Percentiles rank a stretch among this genome's conserved stretches.
Conservation (phyloP, 2,888 invertebrate genomes). For the Acleris holmiana region DNA sequence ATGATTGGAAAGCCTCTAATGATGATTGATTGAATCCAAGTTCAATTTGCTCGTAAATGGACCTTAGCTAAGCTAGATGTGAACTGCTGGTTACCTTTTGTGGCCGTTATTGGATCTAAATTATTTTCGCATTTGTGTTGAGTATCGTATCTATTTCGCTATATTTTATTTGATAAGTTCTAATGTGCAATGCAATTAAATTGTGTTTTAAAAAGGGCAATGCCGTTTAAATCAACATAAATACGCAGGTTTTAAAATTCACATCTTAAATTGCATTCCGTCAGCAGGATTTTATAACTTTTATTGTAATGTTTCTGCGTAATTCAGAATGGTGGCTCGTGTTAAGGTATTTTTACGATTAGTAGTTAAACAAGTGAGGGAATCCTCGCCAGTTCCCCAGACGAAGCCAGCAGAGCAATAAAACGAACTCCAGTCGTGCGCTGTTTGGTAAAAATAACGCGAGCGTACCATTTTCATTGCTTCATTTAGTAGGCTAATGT, state of each 20-base stretch:
- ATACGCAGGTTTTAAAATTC: too few species aligned
- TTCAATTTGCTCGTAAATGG: conserved; percentile 19
- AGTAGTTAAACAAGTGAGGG: conserved; percentile 8
- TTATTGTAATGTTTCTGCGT: neutral
- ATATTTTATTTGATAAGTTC: too few species aligned
- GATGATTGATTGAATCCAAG: conserved; percentile 10
- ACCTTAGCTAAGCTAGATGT: neutral
- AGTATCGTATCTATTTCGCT: too few species aligned
- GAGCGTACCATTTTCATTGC: conserved; percentile 25
- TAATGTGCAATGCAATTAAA: too few species aligned
- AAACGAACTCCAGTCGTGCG: conserved; percentile 19
- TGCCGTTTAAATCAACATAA: too few species aligned
- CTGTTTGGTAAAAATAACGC: conserved; percentile 36
- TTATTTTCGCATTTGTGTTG: too few species aligned
- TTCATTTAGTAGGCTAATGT: conserved; percentile 31
- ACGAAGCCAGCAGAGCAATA: conserved; percentile 22
- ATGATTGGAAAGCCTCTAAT: neutral
- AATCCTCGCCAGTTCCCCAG: conserved; percentile 20
- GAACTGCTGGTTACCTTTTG: too few species aligned
- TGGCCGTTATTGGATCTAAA: too few species aligned
- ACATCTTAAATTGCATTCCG: too few species aligned
- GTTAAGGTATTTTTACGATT: conserved; percentile 10
- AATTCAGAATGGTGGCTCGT: neutral
- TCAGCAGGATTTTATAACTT: too few species aligned
- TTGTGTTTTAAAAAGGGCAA: too few species aligned